Percentiles rank a stretch among this genome's conserved stretches.
phyloP scores from a whole-genome alignment of 2,113 vertebrate species.

The Bostrychus sinensis region DNA sequence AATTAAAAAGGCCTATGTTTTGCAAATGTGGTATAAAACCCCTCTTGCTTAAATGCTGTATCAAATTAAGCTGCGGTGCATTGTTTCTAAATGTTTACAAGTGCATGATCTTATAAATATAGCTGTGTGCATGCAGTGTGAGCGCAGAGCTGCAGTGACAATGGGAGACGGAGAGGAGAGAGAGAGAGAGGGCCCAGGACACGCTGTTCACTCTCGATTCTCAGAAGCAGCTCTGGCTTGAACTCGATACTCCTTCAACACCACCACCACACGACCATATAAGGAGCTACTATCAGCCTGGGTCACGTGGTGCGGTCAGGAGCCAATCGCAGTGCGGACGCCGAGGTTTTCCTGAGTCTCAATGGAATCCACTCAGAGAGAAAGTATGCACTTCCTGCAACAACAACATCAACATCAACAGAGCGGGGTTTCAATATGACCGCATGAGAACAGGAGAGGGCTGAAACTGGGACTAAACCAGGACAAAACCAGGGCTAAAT shows the following conservation, averaged over 20 bases:
- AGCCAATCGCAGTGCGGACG: constrained; percentile 45
- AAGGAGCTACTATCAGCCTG: constrained; percentile 63
- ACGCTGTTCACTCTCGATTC: constrained; percentile 65
- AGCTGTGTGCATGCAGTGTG: background rate
- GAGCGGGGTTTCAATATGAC: no score
- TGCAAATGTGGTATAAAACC: no score
- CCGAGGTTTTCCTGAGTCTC: constrained; percentile 26
- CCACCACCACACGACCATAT: constrained; percentile 46
- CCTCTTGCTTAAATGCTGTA: no score
- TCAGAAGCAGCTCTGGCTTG: constrained; percentile 53
- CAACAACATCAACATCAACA: background rate
- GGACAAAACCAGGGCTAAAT: background rate
- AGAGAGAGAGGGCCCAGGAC: constrained; percentile 44
- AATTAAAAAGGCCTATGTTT: no score
- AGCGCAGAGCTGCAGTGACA: constrained; percentile 4
- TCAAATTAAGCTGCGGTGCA: no score
- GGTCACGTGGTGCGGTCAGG: constrained; percentile 30
- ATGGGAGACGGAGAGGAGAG: constrained; percentile 6
- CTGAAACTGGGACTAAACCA: no score
- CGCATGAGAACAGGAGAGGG: no score
- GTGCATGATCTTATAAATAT: background rate
- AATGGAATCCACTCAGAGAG: constrained; percentile 27
- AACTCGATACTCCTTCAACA: constrained; percentile 58
- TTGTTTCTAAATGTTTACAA: background rate
- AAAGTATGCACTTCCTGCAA: constrained; percentile 28